Evolutionary conservation across 35 echinoderm and acorn worm species (phyloP).

Genomic region (Hemicentrotus pulcherrimus): DNA sequence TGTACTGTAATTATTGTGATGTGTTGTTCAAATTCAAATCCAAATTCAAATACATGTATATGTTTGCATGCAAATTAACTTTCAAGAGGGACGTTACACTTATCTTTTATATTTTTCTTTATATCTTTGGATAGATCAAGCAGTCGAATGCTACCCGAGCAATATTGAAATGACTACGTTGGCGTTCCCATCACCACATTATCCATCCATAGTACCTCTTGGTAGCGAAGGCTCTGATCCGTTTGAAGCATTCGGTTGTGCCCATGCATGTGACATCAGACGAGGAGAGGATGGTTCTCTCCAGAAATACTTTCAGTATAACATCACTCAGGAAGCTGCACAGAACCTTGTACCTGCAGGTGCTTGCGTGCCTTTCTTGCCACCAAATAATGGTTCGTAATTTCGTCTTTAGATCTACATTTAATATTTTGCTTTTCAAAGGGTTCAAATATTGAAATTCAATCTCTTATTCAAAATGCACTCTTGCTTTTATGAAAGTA

Average conservation of each 20-base stretch:
- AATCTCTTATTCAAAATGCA: background rate
- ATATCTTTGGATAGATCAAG: background rate
- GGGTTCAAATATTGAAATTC: background rate
- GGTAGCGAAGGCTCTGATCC: background rate
- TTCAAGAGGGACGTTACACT: too few species aligned
- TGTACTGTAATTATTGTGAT: too few species aligned
- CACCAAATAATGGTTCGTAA: slow-evolving; percentile 28
- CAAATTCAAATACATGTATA: too few species aligned
- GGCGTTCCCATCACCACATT: background rate
- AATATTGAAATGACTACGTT: background rate
- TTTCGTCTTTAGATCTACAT: too few species aligned
- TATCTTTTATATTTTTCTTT: background rate
- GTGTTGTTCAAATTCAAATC: too few species aligned
- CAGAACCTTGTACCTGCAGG: background rate
- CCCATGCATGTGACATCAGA: background rate
- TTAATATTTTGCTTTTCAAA: background rate
- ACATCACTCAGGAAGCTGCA: background rate
- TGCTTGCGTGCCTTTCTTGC: background rate
- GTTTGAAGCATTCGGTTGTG: background rate
- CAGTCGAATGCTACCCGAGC: background rate
- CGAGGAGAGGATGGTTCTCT: background rate
- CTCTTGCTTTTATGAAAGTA: background rate
- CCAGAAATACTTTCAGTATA: background rate
- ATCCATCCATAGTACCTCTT: background rate
- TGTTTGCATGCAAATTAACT: too few species aligned